These are phyloP conservation scores for Fregetta grallaria DNA, from an alignment of 2,113 vertebrate genomes.

Conservation along the genomic window DNA sequence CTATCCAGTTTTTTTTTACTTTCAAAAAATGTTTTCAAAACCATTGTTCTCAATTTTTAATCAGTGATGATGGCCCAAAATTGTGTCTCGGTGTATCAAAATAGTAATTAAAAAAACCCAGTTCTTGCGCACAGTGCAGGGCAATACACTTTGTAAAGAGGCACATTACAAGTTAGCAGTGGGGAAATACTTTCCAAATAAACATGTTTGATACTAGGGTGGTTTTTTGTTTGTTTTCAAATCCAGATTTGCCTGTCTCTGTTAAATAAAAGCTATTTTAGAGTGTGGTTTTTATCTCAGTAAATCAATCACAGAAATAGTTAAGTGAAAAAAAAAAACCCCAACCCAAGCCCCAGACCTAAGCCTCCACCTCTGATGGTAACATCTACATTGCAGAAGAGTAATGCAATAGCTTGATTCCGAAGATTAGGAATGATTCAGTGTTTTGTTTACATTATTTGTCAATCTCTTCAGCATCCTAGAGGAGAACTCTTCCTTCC, in stretches of 20 bases:
- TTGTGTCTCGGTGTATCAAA: not conserved
- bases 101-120: not conserved
- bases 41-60: not conserved
- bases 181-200: not conserved
- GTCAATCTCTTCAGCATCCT: slow-evolving; percentile 50
- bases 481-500: slow-evolving; percentile 63
- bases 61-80: not conserved
- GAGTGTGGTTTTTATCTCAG: not conserved
- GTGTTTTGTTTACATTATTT: slow-evolving; percentile 54
- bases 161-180: not conserved
- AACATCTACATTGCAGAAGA: not conserved
- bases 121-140: not conserved
- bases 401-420: not conserved
- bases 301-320: not conserved
- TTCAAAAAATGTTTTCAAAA: not conserved
- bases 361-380: not conserved
- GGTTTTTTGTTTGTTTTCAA: not conserved
- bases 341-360: not conserved
- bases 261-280: not conserved
- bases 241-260: not conserved
- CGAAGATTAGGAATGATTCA: slow-evolving; percentile 15
- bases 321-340: not conserved
- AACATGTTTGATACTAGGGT: not conserved
- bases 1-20: not conserved
- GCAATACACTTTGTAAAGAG: not conserved